Conservation (phyloP, 53 echinoderm and acorn worm species). For the Echinometra lucunter region DNA sequence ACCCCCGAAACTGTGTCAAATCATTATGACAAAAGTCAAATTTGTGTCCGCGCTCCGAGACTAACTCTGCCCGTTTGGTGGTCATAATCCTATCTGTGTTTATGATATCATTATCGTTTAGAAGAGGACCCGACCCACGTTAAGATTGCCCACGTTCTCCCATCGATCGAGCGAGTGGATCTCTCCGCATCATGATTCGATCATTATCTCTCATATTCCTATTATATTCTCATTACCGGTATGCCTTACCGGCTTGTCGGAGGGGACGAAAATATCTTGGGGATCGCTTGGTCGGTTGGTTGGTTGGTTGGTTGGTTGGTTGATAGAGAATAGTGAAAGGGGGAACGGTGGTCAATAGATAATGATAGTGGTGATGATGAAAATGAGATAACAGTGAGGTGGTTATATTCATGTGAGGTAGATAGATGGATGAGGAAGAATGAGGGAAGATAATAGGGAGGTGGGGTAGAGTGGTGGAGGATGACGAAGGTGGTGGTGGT, state of each 20-base stretch:
- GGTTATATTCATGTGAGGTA: neutral
- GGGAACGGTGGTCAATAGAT: neutral
- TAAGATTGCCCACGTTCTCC: neutral
- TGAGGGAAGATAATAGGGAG: neutral
- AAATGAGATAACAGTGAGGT: neutral
- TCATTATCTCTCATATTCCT: constrained; percentile 54
- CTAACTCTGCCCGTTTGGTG: neutral
- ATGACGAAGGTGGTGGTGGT: neutral
- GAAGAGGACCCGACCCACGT: neutral
- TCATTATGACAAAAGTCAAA: neutral
- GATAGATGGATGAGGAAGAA: neutral
- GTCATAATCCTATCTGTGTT: constrained; percentile 1
- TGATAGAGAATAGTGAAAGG: too few species aligned
- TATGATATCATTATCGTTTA: constrained; percentile 53
- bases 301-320: neutral
- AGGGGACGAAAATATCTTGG: neutral
- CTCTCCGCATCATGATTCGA: constrained; percentile 38
- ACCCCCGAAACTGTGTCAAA: neutral
- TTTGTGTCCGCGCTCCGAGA: neutral
- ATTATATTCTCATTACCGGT: constrained; percentile 37
- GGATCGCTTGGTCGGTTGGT: neutral
- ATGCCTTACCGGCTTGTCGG: constrained; percentile 7
- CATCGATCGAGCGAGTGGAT: constrained; percentile 28
- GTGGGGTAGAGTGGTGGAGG: too few species aligned
- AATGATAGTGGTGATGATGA: neutral